Evolutionary conservation across 2,888 invertebrate genomes (phyloP).

Genomic region (Aleiodes testaceus): DNA sequence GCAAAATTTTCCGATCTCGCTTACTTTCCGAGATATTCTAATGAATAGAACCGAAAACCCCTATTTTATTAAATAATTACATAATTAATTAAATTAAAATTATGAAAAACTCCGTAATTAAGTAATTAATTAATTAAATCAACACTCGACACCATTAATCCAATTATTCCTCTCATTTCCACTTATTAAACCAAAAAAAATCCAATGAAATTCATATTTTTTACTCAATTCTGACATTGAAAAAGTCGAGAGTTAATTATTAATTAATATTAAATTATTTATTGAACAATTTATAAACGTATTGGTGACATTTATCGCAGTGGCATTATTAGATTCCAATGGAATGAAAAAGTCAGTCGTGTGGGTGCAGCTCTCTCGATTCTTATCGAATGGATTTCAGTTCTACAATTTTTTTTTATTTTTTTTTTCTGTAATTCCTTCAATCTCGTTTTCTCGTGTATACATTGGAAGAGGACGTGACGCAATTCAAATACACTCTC

Average conservation of each 20-base stretch:
- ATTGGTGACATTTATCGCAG: slow-evolving; percentile 1
- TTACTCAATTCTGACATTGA: slow-evolving; percentile 1
- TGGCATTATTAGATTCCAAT: not conserved
- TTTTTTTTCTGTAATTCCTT: slow-evolving; percentile 5
- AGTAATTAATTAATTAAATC: too few relatives aligned
- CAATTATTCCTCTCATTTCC: too few relatives aligned
- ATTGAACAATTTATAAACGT: not conserved
- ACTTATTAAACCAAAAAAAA: not conserved
- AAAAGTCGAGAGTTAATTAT: not conserved
- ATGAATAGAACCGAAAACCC: too few relatives aligned
- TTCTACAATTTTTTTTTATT: slow-evolving; percentile 1
- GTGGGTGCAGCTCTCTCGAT: slow-evolving; percentile 18
- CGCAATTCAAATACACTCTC: slow-evolving; percentile 11
- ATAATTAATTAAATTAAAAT: too few relatives aligned
- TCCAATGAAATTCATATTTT: not conserved
- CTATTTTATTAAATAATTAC: too few relatives aligned
- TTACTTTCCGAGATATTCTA: too few relatives aligned
- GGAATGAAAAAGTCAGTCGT: not conserved
- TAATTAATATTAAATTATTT: slow-evolving; percentile 2
- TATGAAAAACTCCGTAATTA: too few relatives aligned
- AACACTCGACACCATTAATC: too few relatives aligned
- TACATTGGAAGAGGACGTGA: slow-evolving; percentile 3
- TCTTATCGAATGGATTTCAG: slow-evolving; percentile 17
- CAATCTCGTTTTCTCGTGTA: slow-evolving; percentile 13
- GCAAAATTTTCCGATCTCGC: too few relatives aligned